Base-by-base conservation (phyloP, 2,113 vertebrate species). In the Corythoichthys intestinalis region DNA sequence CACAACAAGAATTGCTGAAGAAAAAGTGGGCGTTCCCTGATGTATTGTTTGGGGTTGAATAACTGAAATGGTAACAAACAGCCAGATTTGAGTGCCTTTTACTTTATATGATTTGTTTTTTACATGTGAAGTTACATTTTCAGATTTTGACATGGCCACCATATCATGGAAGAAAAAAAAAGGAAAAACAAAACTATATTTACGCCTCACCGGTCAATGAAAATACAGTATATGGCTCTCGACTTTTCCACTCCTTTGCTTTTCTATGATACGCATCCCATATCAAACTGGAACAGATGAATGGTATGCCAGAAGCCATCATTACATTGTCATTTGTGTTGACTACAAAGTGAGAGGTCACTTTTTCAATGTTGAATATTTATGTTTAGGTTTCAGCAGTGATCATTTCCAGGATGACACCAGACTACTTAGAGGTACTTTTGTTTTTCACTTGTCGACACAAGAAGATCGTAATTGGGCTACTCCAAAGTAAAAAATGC, bases 351-450 rank as follows among this genome's bases (percentile, higher is more conserved):
- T 20, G 41, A 74, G n/a, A 41, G 7, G 15, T 66, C 41, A 52
- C 64, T 47, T 8, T 68, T 72, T 10, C 72, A 73, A 86, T 88
- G 78, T 80, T 79, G 61, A 75, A 80, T 90, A 85, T 91, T 73
- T 91, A 91, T 91, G 75, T 85, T 89, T 90, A 93, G 92, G 91
- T 92, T 92, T 92, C 91, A 92, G 87, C 90, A 93, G 88, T 89
- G 91, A 92, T 92, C 91, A 92, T 93, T 92, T 92, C 91, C 91
- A 93, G 90, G 91, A 93, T 90, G 92, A 93, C 83, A 92, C 92
- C 65, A 88, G 92, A 90, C 92, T 93, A 70, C 91, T 93, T 91
- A 90, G 92, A 93, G 92, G 92, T 93, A 93, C 83, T 88, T 81
- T 57, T 47, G 70, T 65, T 64, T 71, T 69, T 81, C 76, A 80